Evolutionary conservation across 2,888 invertebrate genomes (phyloP), one percentile per base, ranked within the genome.

Genomic region (Mystacides longicornis): DNA sequence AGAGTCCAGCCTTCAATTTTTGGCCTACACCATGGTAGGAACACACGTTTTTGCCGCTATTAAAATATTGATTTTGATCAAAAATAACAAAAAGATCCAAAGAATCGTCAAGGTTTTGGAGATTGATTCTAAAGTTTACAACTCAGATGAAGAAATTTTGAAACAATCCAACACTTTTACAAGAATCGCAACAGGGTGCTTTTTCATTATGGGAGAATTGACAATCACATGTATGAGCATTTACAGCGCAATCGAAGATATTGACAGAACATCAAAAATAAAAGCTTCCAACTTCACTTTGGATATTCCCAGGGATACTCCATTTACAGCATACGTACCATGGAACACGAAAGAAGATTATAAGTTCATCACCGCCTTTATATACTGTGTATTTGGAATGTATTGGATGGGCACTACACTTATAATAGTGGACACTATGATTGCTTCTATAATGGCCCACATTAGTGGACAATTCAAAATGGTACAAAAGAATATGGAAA

Each of bases 401-500:
- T 59, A 51, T 22, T 61, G 61, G 59, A 56, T 57, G 51, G 57
- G 59, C 5, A 61, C 52, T 4, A 52, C 55, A 1, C 45, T 59
- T 11, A 61, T 61, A 27, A 57, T 57, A 11, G 56, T 58, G 19
- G 61, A 61, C 33, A 59, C 61, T 1, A 57, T 61, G 59, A 55
- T 61, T 9, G 61, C 59, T 7, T 61, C 61, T 7, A 59, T 61
- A 7, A 61, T 61, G 61, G 51, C 56, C 2, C 61, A 61, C 22
- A 61, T 61, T 20, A 54, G 59, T 31, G 61, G 57, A n/a, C 58
- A 61, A 27, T 61, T 61, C 42, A 48, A 33, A 16, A 59, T 61
- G 59, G 47, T 61, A 2, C 61, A 61, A 23, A 59, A 54, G 18
- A 37, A 52, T 7, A 27, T 59, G 45, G 58, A 55, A 14, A 59